These are phyloP conservation scores for Drosophila barbarae DNA, from an alignment of 2,888 invertebrate species.

Conservation along the genomic window DNA sequence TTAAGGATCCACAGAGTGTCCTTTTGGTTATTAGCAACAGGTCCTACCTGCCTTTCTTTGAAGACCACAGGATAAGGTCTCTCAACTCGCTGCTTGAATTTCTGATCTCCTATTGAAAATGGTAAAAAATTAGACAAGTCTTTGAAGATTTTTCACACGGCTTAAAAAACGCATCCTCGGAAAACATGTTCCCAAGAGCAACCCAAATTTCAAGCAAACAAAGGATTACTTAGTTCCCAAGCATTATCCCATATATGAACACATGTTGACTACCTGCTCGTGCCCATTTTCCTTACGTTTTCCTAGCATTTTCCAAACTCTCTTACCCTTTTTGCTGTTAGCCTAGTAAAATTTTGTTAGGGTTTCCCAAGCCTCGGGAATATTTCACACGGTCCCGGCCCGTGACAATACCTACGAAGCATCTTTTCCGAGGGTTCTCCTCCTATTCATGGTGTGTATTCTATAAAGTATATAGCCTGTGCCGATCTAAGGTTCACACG, in stretches of 20 bases:
- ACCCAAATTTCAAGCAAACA: neutral
- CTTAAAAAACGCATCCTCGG: neutral
- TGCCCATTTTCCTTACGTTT: conserved; percentile 12
- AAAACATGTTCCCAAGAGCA: conserved; percentile 2
- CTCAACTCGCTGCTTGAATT: neutral
- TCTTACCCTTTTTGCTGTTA: neutral
- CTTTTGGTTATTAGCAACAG: conserved; percentile 8
- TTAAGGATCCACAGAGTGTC: neutral
- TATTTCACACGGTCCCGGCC: conserved; percentile 38
- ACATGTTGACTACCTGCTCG: conserved; percentile 31
- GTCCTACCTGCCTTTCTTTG: conserved; percentile 1
- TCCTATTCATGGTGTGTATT: neutral
- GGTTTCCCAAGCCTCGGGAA: conserved; percentile 26
- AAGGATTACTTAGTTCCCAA: conserved; percentile 23
- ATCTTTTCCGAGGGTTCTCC: conserved; percentile 1
- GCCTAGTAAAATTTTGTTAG: conserved; percentile 5
- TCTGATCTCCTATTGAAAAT: conserved; percentile 26
- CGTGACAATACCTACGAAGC: conserved; percentile 12
- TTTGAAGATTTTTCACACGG: conserved; percentile 37
- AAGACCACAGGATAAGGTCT: neutral
- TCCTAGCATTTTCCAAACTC: neutral
- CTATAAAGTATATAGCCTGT: conserved; percentile 16
- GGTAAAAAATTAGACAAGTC: conserved; percentile 4
- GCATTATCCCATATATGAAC: conserved; percentile 5
- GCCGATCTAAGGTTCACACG: conserved; percentile 35